Evolutionary conservation across 2,113 vertebrate genomes (phyloP), one percentile per base, ranked within the genome.

Genomic region (Paramisgurnus dabryanus): DNA sequence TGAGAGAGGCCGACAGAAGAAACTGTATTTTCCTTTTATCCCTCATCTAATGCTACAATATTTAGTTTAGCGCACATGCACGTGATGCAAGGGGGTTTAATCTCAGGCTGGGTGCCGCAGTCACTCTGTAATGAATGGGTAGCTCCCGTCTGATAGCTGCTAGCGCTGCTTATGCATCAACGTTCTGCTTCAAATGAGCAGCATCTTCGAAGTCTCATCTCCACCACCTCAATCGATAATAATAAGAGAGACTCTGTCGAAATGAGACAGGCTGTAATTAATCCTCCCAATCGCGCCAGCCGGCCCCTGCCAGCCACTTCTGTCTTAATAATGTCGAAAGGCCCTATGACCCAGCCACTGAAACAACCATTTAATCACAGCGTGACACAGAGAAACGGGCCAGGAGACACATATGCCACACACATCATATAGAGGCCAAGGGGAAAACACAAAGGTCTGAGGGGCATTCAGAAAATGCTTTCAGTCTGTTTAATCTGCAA

Each of bases 211-310:
- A 77, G 82, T 73, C 65, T 76, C 64, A 66, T 78, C 64, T 81
- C 76, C 41, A 61, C 27, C 27, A 67, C 13, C 41, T 72, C 55
- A 74, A 73, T 81, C 60, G 66, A 83, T 76, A 78, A 81, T 76
- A 80, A 81, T 67, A 78, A 79, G 68, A 81, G 70, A 81, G 43
- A 60, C 61, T 15, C 66, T 80, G 77, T 67, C 45, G 80, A 77
- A 85, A 58, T 67, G 76, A 79, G 60, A 64, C 75, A 60, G 79
- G 70, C 68, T 47, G 80, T 83, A 83, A 82, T 86, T 85, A 85
- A 85, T 86, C 75, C 68, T 61, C 60, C 50, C 55, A 70, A 72
- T 73, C 67, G 50, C 68, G 34, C 67, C 65, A 64, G 67, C 43
- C 65, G 58, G 53, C 43, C 66, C 39, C 80, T 53, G 69, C 60